These are phyloP conservation scores for Drosophila tristis DNA, from an alignment of 1,140 invertebrate species.

Conservation along the genomic window DNA sequence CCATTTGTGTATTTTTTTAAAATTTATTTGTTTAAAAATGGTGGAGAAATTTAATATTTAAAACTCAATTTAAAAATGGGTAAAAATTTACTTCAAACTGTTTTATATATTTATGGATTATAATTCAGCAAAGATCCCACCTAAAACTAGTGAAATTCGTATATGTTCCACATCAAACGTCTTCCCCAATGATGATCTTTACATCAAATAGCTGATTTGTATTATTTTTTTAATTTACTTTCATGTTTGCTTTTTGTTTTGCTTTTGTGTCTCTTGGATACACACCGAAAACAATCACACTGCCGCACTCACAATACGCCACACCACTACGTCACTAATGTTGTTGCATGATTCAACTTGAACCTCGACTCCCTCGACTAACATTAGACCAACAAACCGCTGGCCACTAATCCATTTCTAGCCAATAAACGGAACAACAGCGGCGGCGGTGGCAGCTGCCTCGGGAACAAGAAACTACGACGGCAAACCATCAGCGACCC, in stretches of 20 bases:
- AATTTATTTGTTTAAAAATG: no score
- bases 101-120: no score
- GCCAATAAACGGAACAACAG: constrained; percentile 57
- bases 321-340: constrained; percentile 18
- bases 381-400: constrained; percentile 62
- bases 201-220: constrained; percentile 17
- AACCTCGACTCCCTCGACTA: constrained; percentile 46
- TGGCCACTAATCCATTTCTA: constrained; percentile 77
- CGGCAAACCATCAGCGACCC: constrained; percentile 79
- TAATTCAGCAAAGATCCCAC: no score
- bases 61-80: no score
- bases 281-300: constrained; percentile 6
- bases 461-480: constrained; percentile 62
- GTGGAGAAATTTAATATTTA: no score
- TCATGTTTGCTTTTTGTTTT: constrained; percentile 20
- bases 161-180: no score
- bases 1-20: no score
- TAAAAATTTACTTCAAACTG: no score
- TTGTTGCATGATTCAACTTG: constrained; percentile 35
- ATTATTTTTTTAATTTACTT: constrained; percentile 32
- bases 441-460: constrained; percentile 16
- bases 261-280: constrained; percentile 9
- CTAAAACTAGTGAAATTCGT: no score
- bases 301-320: constrained; percentile 24
- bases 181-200: not conserved